A percentile compares a stretch with the other conserved stretches of the same genome.
Conservation (phyloP, 2,888 invertebrate species). For the Ophion obscuratus region DNA sequence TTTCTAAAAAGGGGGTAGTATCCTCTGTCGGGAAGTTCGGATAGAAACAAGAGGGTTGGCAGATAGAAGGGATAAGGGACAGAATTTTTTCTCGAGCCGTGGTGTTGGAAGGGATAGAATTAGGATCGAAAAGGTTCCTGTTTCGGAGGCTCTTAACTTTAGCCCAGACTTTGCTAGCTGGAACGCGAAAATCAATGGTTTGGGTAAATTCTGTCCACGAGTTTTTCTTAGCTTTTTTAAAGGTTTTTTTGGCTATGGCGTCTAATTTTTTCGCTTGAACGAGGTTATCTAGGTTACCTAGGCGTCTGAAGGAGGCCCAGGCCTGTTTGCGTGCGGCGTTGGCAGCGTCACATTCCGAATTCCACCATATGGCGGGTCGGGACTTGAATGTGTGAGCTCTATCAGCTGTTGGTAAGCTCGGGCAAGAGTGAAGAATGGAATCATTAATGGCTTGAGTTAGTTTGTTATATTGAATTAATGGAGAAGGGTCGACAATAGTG, state of each 20-base stretch:
- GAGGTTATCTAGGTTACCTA: constrained; percentile 1
- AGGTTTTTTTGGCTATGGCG: constrained; percentile 25
- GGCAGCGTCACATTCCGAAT: constrained; percentile 6
- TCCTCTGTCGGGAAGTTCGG: constrained; percentile 20
- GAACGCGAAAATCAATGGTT: constrained; percentile 25
- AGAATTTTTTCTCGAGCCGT: constrained; percentile 10
- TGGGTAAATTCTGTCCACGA: constrained; percentile 16
- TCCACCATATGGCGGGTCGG: constrained; percentile 30
- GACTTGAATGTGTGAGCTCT: neutral
- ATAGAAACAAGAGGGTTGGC: constrained; percentile 20
- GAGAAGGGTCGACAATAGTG: neutral
- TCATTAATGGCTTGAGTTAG: constrained; percentile 5
- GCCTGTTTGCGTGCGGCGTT: constrained; percentile 25
- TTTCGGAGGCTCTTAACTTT: constrained; percentile 25
- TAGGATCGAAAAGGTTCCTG: constrained; percentile 24
- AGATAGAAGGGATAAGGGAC: constrained; percentile 11
- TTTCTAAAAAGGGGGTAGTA: constrained; percentile 17
- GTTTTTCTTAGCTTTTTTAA: constrained; percentile 18
- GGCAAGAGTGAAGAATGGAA: neutral
- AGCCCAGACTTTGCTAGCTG: constrained; percentile 1
- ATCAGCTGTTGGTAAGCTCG: neutral
- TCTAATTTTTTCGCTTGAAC: constrained; percentile 27
- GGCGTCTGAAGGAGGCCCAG: constrained; percentile 20
- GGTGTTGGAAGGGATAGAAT: neutral
- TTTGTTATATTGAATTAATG: constrained; percentile 10